Percentiles rank a stretch among this genome's conserved stretches.
Evolutionary conservation across 2,797 vertebrate species (phyloP).

Genomic region (Macrochelys suwanniensis): DNA sequence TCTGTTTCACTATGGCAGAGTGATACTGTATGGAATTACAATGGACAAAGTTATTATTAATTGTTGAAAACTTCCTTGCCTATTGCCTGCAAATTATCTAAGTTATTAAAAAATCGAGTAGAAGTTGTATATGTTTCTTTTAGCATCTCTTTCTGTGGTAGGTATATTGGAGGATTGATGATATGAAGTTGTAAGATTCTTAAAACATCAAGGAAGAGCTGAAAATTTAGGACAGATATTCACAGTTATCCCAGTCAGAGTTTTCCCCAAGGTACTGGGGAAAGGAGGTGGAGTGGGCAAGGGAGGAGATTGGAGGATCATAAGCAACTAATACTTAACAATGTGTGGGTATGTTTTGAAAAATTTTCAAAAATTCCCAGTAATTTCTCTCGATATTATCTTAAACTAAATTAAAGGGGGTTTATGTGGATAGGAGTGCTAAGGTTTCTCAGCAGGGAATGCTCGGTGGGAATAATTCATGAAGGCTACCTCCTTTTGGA

Average conservation of each 20-base stretch:
- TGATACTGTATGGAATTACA: not conserved
- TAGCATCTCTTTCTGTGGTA: not conserved
- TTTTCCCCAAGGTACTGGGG: not conserved
- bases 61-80: not conserved
- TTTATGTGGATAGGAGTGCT: not conserved
- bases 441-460: accelerated
- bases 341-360: not conserved
- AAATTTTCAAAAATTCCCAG: not conserved
- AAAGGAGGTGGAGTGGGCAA: not conserved
- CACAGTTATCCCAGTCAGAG: not conserved
- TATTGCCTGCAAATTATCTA: not conserved
- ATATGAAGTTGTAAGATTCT: not conserved
- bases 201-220: not conserved
- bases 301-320: not conserved
- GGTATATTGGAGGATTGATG: not conserved
- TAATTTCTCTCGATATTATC: not conserved
- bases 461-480: not conserved
- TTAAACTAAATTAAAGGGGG: not conserved
- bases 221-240: not conserved
- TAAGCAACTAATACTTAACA: not conserved
- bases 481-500: not conserved
- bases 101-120: not conserved
- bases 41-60: not conserved
- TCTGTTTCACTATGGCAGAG: not conserved
- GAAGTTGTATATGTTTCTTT: not conserved